A percentile compares a stretch with the other conserved stretches of the same genome.
These are phyloP conservation scores for Idris sp. DNA, from an alignment of 1,140 invertebrate genomes.

Conservation along the genomic window DNA sequence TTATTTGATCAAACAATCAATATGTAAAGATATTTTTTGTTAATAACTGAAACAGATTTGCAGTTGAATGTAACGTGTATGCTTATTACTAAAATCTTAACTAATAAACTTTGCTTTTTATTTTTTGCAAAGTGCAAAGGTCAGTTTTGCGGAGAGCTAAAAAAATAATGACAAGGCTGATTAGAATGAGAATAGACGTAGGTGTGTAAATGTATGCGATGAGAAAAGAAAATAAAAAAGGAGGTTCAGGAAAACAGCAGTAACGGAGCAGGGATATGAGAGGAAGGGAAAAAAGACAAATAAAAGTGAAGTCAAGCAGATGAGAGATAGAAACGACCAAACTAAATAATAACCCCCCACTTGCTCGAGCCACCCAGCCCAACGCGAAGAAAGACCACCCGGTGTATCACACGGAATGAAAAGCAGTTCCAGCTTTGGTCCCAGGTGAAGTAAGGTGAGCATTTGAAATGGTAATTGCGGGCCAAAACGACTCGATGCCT, in stretches of 20 bases:
- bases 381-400: constrained; percentile 74
- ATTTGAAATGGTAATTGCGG: constrained; percentile 77
- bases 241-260: constrained; percentile 31
- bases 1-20: no score
- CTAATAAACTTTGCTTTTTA: no score
- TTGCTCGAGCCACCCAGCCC: constrained; percentile 56
- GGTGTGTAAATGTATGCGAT: constrained; percentile 65
- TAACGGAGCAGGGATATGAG: constrained; percentile 16
- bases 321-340: constrained; percentile 75
- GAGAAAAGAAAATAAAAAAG: constrained; percentile 40
- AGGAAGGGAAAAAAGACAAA: constrained; percentile 22
- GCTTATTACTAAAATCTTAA: no score
- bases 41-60: no score
- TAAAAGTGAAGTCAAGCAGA: constrained; percentile 65
- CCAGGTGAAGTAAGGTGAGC: constrained; percentile 72
- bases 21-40: no score
- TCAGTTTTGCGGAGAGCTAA: constrained; percentile 56
- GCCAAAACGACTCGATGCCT: constrained; percentile 68
- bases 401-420: constrained; percentile 71
- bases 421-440: constrained; percentile 67
- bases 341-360: constrained; percentile 78
- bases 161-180: constrained; percentile 69
- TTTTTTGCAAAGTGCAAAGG: constrained; percentile 25
- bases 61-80: no score
- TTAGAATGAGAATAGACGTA: constrained; percentile 76